Evolutionary conservation across 2,888 invertebrate genomes (phyloP).

Genomic region (Clepsis dumicolana): DNA sequence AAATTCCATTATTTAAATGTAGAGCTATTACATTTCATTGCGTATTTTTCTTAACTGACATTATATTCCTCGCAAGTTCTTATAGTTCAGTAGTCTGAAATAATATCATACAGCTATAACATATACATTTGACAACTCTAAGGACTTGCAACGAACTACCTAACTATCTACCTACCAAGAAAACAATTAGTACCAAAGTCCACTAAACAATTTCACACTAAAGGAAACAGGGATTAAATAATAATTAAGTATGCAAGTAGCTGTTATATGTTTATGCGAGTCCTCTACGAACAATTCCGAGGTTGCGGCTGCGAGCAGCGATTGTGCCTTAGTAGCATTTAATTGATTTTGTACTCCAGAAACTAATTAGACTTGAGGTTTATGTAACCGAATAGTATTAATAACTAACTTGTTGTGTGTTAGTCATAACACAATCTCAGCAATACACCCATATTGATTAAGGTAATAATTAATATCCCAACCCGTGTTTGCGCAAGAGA

Average conservation of each 20-base stretch:
- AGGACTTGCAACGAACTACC: no score
- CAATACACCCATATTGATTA: conserved; percentile 55
- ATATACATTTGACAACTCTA: no score
- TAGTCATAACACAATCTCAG: conserved; percentile 69
- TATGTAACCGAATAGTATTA: conserved; percentile 78
- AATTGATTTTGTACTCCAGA: conserved; percentile 82
- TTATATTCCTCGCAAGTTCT: no score
- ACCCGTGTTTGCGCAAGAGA: conserved; percentile 35
- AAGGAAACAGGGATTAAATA: conserved; percentile 53
- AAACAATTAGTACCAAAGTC: neutral
- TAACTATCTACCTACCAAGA: no score
- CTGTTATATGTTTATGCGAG: conserved; percentile 67
- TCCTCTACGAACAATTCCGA: conserved; percentile 68
- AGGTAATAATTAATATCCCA: conserved; percentile 63
- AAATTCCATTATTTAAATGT: no score
- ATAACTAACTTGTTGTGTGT: conserved; percentile 65
- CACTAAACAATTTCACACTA: neutral
- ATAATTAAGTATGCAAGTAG: conserved; percentile 59
- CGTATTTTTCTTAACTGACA: no score
- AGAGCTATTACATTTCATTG: no score
- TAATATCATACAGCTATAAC: no score
- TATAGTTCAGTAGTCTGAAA: no score
- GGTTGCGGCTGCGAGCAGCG: conserved; percentile 64
- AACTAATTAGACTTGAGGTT: conserved; percentile 84
- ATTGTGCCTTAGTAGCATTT: conserved; percentile 70